Base-by-base conservation (phyloP, 2,113 vertebrate genomes). In the Hymenochirus boettgeri region DNA sequence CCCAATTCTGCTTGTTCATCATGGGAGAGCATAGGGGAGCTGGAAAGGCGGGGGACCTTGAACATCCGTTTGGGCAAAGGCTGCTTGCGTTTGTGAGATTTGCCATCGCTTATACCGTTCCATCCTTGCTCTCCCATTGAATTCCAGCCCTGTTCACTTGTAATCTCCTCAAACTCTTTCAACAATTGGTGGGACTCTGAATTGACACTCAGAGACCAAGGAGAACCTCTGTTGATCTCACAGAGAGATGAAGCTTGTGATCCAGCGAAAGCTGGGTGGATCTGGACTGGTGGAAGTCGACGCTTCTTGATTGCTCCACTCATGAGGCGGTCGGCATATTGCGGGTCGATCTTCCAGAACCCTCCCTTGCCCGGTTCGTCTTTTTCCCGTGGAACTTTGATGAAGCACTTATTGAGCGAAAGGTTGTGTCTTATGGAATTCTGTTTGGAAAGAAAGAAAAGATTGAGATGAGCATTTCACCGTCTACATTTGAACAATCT, bases 401-500 rank as follows among this genome's bases (percentile, higher is more conserved):
- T 95, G 82, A 99, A 99, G 80, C 94, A 99, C 78, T 99, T 98
- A 83, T 99, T 98, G 77, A 99, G 80, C 0, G 96, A 99, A 61
- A 99, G 89, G 77, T 97, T 99, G 87, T 97, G 94, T 52, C 96
- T 86, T 76, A 97, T 97, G 50, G 95, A 97, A 70, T 97, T 99
- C 96, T 99, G 80, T 18, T 65, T 15, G 65, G 66, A 73, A 57
- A 62, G 71, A 55, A 66, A 37, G 18, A 2, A n/a, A 31, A 69
- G n/a, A n/a, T n/a, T 64, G 54, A 6, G 77, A 31, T 31, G 4
- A 35, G 15, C 10, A 35, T 35, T 35, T 8, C 10, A 12, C 33
- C 10, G 10, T 35, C 33, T 35, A 13, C 2, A 35, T 2, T 9
- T 4, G 7, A 33, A 33, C 7, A 33, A 33, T 33, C 31, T 33